Evolutionary conservation across 1,140 invertebrate genomes (phyloP).

Genomic region (Calliopsis andreniformis): DNA sequence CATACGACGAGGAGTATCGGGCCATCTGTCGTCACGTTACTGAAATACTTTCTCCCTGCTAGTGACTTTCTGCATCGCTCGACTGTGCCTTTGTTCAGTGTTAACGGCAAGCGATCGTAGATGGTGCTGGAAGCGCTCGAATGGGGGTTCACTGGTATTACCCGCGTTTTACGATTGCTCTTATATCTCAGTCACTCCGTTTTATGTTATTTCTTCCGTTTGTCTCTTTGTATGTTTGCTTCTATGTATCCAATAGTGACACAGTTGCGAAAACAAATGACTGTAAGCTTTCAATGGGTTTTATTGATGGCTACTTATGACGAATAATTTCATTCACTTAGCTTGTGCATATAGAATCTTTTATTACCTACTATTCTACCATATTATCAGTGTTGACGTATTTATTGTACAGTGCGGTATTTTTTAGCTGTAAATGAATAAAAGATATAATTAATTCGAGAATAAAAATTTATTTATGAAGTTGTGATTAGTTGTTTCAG

Average conservation of each 20-base stretch:
- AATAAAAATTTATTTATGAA: no score
- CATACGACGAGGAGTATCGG: slow-evolving; percentile 33
- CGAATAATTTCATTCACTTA: no score
- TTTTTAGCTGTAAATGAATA: no score
- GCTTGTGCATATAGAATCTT: no score
- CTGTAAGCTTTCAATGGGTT: not conserved
- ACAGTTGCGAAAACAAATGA: not conserved
- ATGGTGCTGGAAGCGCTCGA: slow-evolving; percentile 64
- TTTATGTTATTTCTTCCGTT: slow-evolving; percentile 17
- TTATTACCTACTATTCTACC: no score
- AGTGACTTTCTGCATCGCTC: slow-evolving; percentile 50
- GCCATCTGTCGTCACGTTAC: slow-evolving; percentile 73
- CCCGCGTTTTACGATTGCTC: slow-evolving; percentile 21
- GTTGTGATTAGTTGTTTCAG: no score
- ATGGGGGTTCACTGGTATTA: slow-evolving; percentile 22
- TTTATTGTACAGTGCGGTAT: no score
- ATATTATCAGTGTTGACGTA: no score
- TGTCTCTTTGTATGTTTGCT: not conserved
- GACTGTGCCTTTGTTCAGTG: slow-evolving; percentile 57
- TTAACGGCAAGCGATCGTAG: slow-evolving; percentile 60
- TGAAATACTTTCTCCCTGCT: slow-evolving; percentile 59
- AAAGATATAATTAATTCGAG: no score
- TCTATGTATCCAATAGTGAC: no score
- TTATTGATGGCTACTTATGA: no score
- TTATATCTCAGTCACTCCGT: slow-evolving; percentile 1